A percentile compares a stretch with the other conserved stretches of the same genome.
These are phyloP conservation scores for Apantesis nais DNA, from an alignment of 2,888 invertebrate genomes.

Conservation along the genomic window DNA sequence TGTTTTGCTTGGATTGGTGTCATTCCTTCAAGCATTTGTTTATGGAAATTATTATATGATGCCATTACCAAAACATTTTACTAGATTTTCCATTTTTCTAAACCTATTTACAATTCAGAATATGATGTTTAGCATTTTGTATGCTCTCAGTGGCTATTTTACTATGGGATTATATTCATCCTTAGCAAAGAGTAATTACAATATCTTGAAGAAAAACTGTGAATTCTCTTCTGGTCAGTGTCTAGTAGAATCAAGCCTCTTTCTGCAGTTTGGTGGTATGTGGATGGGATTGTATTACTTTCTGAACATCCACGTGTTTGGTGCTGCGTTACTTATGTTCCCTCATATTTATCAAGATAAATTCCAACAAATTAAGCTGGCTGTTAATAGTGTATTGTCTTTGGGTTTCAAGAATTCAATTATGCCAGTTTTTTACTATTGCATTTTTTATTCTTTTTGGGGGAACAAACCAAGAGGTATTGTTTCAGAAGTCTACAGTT, in stretches of 20 bases:
- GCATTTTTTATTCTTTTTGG: conserved; percentile 86
- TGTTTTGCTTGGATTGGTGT: conserved; percentile 86
- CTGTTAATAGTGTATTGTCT: conserved; percentile 84
- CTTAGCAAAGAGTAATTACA: conserved; percentile 86
- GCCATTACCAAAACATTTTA: conserved; percentile 86
- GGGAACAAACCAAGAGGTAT: conserved; percentile 83
- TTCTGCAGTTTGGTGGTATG: conserved; percentile 88
- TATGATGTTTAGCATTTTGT: conserved; percentile 82
- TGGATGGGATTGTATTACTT: conserved; percentile 88
- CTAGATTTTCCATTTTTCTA: conserved; percentile 88
- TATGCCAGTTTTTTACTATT: conserved; percentile 87
- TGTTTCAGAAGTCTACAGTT: conserved; percentile 82
- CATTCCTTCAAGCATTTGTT: conserved; percentile 89
- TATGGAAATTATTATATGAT: conserved; percentile 89
- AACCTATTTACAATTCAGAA: conserved; percentile 87
- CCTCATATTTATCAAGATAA: conserved; percentile 90
- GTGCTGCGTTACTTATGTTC: conserved; percentile 86
- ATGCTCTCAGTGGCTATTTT: conserved; percentile 88
- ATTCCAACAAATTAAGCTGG: conserved; percentile 87
- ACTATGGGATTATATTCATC: conserved; percentile 90
- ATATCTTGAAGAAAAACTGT: conserved; percentile 80
- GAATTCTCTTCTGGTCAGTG: conserved; percentile 81
- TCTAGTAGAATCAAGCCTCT: conserved; percentile 88
- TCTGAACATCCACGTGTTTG: conserved; percentile 83
- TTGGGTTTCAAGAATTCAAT: conserved; percentile 86